Base-by-base conservation (phyloP, 2,888 invertebrate genomes). In the Leptinotarsa peninsularis region DNA sequence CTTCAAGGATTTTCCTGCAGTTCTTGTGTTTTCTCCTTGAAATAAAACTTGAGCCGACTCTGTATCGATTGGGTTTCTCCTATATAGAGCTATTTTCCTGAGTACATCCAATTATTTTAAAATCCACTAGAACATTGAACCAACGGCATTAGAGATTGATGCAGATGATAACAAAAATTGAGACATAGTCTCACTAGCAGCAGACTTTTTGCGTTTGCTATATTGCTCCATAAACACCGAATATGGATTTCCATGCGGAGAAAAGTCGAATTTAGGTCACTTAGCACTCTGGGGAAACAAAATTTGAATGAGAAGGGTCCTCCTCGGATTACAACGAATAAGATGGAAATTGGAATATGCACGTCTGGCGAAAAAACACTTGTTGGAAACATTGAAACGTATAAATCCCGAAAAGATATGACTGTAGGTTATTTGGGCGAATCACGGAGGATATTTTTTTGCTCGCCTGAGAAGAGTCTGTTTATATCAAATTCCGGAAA, bases 191-290 rank as follows among this genome's bases (percentile, higher is more conserved):
- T 58, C 58, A 7, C 4, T 14, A 21, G 18, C 15, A 63, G 63
- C 63, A 27, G 43, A 63, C 33, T 17, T 58, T 27, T 23, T 15
- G 58, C 58, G 14, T 27, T 43, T 43, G 2, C 14, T 33, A 33
- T 63, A 63, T 63, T 14, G 63, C 63, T 63, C 2, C 43, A 63
- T 63, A 63, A 63, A 63, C 63, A 63, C 63, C 63, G 43, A 63
- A 63, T 63, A 63, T 63, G 43, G 63, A 63, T 63, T 63, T 43
- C n/a, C 43, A 33, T 43, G 63, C 63, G n/a, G 63, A n/a, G 63
- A 33, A 18, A 43, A 63, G 63, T 63, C 17, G 63, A 63, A 63
- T 63, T 33, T n/a, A 63, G 63, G 63, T 63, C 63, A 43, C 33
- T 63, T 23, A n/a, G 13, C n/a, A 63, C 63, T 63, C 63, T 63